Evolutionary conservation across 2,797 vertebrate genomes (phyloP).

Genomic region (Hemitrygon akajei): DNA sequence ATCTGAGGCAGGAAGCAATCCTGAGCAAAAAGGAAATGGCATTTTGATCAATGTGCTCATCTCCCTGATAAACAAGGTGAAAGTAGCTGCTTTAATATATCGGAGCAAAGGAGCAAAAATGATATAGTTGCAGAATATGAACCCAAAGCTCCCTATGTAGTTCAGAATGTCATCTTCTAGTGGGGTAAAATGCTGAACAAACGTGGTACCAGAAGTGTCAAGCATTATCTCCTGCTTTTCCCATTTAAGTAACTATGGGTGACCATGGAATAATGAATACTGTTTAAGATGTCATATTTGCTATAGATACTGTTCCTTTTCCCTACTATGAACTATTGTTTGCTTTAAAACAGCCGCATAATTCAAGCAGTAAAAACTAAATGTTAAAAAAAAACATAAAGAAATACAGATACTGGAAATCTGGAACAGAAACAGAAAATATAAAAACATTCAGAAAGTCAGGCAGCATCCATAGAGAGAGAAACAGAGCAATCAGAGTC

Average conservation of each 20-base stretch:
- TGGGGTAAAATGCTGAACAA: slow-evolving; percentile 9
- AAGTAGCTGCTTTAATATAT: slow-evolving; percentile 21
- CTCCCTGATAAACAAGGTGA: slow-evolving; percentile 12
- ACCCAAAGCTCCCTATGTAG: background rate
- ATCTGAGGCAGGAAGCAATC: slow-evolving; percentile 37
- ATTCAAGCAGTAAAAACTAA: background rate
- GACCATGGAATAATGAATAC: background rate
- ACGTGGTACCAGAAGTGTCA: background rate
- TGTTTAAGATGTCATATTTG: background rate
- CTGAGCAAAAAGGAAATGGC: slow-evolving; percentile 31
- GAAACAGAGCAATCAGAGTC: no score
- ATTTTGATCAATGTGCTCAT: slow-evolving; percentile 37
- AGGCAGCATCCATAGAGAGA: no score
- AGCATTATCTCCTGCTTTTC: background rate
- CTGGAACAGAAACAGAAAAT: no score
- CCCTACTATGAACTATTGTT: background rate
- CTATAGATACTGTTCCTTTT: background rate
- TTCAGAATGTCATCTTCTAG: background rate
- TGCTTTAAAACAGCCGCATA: background rate
- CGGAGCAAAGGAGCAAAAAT: background rate
- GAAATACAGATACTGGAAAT: no score
- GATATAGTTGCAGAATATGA: background rate
- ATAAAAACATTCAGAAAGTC: no score
- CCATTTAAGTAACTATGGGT: background rate
- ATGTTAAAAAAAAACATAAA: background rate